Conservation (phyloP, 2,797 vertebrate genomes). For the Anomalospiza imberbis region DNA sequence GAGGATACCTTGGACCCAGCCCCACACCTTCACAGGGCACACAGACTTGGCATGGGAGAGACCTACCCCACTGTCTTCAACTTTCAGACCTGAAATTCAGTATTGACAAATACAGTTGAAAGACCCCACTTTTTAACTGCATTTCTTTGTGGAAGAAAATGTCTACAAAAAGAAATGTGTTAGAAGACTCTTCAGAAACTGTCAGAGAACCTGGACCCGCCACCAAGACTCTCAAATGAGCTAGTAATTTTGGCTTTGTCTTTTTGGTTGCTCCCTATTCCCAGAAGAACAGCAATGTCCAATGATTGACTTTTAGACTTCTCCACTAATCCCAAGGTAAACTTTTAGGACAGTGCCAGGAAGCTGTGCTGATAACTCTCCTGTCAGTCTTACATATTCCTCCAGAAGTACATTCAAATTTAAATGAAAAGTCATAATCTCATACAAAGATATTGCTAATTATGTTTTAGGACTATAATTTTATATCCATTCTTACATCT, state of each 20-base stretch:
- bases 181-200: not conserved
- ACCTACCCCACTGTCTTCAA: not conserved
- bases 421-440: not conserved
- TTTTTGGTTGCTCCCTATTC: not conserved
- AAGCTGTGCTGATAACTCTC: not conserved
- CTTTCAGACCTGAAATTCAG: not conserved
- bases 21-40: not conserved
- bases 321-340: not conserved
- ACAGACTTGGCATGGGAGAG: not conserved
- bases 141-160: not conserved
- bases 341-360: not conserved
- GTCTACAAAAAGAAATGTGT: not conserved
- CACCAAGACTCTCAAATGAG: not conserved
- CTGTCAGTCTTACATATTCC: not conserved
- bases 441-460: not conserved
- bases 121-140: not conserved
- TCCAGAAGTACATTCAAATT: not conserved
- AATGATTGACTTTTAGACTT: not conserved
- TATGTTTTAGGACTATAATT: not conserved
- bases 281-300: not conserved
- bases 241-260: not conserved
- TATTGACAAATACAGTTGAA: not conserved
- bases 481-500: conserved; percentile 1
- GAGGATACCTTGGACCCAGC: accelerated
- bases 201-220: not conserved